These are phyloP conservation scores for Rana temporaria DNA, from an alignment of 2,113 vertebrate species.

Conservation along the genomic window DNA sequence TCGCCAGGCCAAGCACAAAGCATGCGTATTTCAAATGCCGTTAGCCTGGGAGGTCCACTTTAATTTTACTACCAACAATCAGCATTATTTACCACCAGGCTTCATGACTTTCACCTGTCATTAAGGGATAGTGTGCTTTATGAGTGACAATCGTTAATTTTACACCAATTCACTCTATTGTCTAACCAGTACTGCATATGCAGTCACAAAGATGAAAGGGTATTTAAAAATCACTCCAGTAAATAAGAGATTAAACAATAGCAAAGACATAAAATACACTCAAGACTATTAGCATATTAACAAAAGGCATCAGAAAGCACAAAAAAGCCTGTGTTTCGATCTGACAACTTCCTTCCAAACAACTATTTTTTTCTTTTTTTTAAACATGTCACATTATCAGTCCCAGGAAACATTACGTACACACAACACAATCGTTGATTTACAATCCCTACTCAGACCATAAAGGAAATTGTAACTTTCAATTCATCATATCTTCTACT, in stretches of 20 bases:
- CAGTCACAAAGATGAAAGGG: slow-evolving; percentile 5
- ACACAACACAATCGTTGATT: slow-evolving; percentile 41
- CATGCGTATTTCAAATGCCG: no score
- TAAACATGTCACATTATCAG: slow-evolving; percentile 58
- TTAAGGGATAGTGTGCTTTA: no score
- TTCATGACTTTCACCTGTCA: no score
- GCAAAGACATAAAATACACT: slow-evolving; percentile 19
- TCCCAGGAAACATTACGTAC: slow-evolving; percentile 45
- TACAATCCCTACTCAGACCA: slow-evolving; percentile 56
- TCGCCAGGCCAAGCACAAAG: no score
- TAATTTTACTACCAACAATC: no score
- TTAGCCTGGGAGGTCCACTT: no score
- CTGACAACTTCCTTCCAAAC: slow-evolving; percentile 44
- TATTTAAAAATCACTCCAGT: slow-evolving; percentile 11
- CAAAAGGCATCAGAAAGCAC: slow-evolving; percentile 7
- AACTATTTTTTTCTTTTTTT: slow-evolving; percentile 14
- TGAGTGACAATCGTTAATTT: no score
- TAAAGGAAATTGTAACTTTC: slow-evolving; percentile 45
- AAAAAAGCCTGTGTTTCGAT: slow-evolving; percentile 28
- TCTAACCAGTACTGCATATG: background rate
- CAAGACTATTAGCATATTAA: slow-evolving; percentile 43
- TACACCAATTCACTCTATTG: no score
- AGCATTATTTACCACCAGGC: no score
- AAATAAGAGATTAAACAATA: slow-evolving; percentile 21
- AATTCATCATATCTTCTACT: slow-evolving; percentile 55